Base-by-base conservation (phyloP, 2,113 vertebrate species). In the Atrichornis clamosus region DNA sequence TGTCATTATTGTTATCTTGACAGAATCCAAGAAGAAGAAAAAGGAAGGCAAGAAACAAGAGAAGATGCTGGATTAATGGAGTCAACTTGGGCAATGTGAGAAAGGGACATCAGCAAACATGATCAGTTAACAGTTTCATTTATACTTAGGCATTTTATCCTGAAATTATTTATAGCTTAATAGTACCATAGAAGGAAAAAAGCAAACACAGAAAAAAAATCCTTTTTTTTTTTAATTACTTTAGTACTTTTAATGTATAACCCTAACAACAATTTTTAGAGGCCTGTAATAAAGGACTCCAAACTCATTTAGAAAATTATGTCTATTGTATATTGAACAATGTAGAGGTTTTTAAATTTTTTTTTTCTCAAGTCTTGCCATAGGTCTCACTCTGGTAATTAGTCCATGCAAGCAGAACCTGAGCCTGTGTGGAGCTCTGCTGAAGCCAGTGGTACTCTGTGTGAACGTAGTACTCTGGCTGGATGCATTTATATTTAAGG, bases 11-110 rank as follows among this genome's bases (percentile, higher is more conserved):
- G 2, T 89, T 95, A 82, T 95, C 64, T 95, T 91, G 86, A 95
- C 97, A 97, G 98, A 98, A 95, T 98, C 98, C 55, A 98, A 98
- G 98, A 98, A 98, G 97, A 98, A 98, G 98, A 98, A 98, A 98
- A 98, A 98, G 96, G 98, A 98, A 97, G 98, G 98, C 95, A 98
- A 98, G 97, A 98, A 98, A 74, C 98, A 98, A 93, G 98, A 98
- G 97, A 98, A 98, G 96, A 98, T 97, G 97, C 93, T 98, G 97
- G 98, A 98, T 95, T 98, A 97, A 97, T 56, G 81, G 91, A n/a
- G 24, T 87, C 84, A 59, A n/a, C 76, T 81, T 72, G 68, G 24
- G 86, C 81, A 90, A 59, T 58, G 44, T 56, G 68, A 28, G 83
- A 93, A 96, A 96, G 91, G 97, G 93, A 97, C 95, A 96, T 97